Evolutionary conservation across 2,113 vertebrate genomes (phyloP), one percentile per base, ranked within the genome.

Genomic region (Illadopsis cleaveri): DNA sequence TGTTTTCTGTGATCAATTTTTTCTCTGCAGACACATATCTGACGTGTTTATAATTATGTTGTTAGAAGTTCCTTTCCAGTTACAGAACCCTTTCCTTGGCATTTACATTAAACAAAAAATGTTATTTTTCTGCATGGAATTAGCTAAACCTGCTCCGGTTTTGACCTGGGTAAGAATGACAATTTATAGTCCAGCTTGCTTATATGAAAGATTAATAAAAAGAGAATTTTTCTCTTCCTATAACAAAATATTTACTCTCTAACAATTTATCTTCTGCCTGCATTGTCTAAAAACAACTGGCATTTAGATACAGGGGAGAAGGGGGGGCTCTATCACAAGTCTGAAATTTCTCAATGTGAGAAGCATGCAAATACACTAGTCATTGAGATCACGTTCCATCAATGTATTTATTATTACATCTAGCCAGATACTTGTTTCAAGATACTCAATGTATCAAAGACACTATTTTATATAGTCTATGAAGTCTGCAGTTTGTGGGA

Each of bases 361-460:
- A 86, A 76, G 24, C 31, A 56, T 53, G 38, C 17, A 89, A 45
- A 73, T 58, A 64, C 11, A 60, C 15, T 37, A 13, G 62, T 51
- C 31, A 7, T 35, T 76, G 47, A 37, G 45, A 82, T 44, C 10
- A 22, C 19, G 4, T 79, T 90, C 68, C 45, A 51, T 50, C 53
- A 58, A 78, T 69, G 76, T 53, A 40, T 69, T 83, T 93, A 68
- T 73, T 47, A 58, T 50, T 48, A 82, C 77, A 78, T 68, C 82
- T 84, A 93, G 83, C 53, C 93, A 80, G 66, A 61, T 44, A 94
- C n/a, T 86, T 83, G 33, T 94, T 93, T 79, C 93, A 80, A 96
- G 61, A 14, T 58, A 64, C 18, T 88, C 42, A 47, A 3, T 73
- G 31, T 51, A 89, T 68, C 24, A 72, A 94, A 88, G 38, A 80